Base-by-base conservation (phyloP, 2,797 vertebrate genomes). In the Orientallactaga sibirica region DNA sequence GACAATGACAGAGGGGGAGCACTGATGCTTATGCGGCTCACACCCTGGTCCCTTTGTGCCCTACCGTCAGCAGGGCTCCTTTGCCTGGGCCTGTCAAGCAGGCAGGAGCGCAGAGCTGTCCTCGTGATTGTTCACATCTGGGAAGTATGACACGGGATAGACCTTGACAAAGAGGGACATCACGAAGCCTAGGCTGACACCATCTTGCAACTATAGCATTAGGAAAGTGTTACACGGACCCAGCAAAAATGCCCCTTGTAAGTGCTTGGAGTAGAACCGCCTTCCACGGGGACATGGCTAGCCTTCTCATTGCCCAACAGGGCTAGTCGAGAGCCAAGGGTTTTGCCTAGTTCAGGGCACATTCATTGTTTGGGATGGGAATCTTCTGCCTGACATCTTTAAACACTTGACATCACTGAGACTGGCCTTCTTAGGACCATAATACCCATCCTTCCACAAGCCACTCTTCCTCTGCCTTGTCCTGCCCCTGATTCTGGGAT, bases 91-190 rank as follows among this genome's bases (percentile, higher is more conserved):
- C 0, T 3, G 25, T 3, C 25, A 22, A 29, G 20, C 52, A n/a
- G 1, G 0, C 22, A 4, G 25, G 1, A 1, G 0, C 5, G 15
- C 6, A 1, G 37, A 5, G 14, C 77, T 22, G 24, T 15, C 58
- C 5, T 52, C 24, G 20, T 14, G n/a, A 18, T 29, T 9, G 11
- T 0, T 48, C 22, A 2, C 2, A 61, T 8, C 12, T 24, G 58
- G 1, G 14, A 73, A 33, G 5, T 11, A 16, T 33, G 22, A 25
- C n/a, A 18, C 2, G 6, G 27, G 24, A 0, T 1, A 62, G 52
- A 9, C 1, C 2, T 6, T 52, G 62, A n/a, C 37, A 12, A 58
- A 29, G 16, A 16, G 75, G 2, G 7, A 37, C 20, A 33, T 15
- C 11, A 19, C 25, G 22, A 19, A 66, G 3, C 25, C 9, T 33